phyloP scores from a whole-genome alignment of 2,888 invertebrate species.

The Hirtodrosophila alboralis region DNA sequence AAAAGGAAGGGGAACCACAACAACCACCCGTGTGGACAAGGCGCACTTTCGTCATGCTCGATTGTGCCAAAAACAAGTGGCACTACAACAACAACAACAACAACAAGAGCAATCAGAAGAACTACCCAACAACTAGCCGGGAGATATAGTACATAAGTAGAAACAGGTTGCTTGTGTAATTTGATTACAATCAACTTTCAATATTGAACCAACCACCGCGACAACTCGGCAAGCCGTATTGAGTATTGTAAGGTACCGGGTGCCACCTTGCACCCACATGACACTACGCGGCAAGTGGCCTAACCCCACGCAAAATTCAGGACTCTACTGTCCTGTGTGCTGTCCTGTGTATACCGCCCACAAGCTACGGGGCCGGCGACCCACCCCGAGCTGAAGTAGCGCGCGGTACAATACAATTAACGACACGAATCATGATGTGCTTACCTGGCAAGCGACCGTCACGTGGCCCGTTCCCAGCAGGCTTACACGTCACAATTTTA shows the following conservation, averaged over 20 bases:
- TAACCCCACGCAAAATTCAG: neutral
- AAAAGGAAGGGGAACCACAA: constrained; percentile 45
- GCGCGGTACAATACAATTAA: constrained; percentile 82
- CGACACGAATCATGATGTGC: constrained; percentile 83
- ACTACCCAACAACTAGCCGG: constrained; percentile 30
- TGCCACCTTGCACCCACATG: neutral
- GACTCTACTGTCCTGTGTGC: constrained; percentile 6
- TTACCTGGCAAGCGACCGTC: constrained; percentile 83
- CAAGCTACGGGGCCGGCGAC: neutral
- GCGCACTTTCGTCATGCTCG: constrained; percentile 77
- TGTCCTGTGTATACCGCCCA: constrained; percentile 6
- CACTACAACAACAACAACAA: constrained; percentile 38
- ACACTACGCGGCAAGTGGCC: constrained; percentile 8
- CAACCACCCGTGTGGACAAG: constrained; percentile 76
- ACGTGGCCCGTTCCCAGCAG: constrained; percentile 84
- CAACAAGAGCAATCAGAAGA: constrained; percentile 10
- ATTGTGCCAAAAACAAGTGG: constrained; percentile 78
- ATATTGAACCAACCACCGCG: constrained; percentile 73
- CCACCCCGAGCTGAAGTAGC: constrained; percentile 61
- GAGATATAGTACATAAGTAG: no score
- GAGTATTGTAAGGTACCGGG: neutral
- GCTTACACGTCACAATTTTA: constrained; percentile 82
- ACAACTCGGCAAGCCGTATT: no score
- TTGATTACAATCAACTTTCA: constrained; percentile 82
- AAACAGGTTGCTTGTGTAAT: constrained; percentile 82